These are phyloP conservation scores for Cyclophora punctaria DNA, from an alignment of 2,888 invertebrate genomes.

Conservation along the genomic window DNA sequence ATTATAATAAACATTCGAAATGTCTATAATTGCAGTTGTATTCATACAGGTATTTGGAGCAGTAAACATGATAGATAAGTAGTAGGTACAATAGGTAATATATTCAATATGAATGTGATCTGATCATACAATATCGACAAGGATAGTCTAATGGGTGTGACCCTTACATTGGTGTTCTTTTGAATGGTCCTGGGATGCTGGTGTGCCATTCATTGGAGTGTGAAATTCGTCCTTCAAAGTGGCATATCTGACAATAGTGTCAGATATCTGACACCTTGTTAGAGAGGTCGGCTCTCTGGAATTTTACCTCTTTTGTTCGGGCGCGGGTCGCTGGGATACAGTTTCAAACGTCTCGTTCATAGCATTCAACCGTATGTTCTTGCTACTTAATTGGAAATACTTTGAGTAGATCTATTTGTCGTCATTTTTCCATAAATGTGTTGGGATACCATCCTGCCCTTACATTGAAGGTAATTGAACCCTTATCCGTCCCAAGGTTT, in stretches of 20 bases:
- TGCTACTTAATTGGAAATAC: conserved; percentile 48
- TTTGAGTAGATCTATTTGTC: background rate
- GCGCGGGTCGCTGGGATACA: conserved; percentile 49
- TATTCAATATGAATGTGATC: too few relatives aligned
- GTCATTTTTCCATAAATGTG: too few relatives aligned
- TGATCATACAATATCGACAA: conserved; percentile 1
- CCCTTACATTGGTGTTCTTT: conserved; percentile 28
- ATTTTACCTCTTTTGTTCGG: conserved; percentile 55
- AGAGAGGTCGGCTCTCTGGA: conserved; percentile 51
- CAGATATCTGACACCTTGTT: conserved; percentile 69
- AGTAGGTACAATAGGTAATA: too few relatives aligned
- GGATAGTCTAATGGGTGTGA: conserved; percentile 30
- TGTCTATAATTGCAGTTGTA: too few relatives aligned
- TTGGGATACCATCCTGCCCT: too few relatives aligned
- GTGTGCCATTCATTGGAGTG: conserved; percentile 46
- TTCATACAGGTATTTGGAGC: too few relatives aligned
- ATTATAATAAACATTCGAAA: too few relatives aligned
- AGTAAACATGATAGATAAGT: too few relatives aligned
- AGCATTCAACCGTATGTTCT: conserved; percentile 38
- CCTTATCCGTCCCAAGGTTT: too few relatives aligned
- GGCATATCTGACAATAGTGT: conserved; percentile 58
- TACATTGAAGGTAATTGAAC: too few relatives aligned
- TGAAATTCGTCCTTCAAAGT: conserved; percentile 56
- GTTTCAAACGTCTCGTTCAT: conserved; percentile 46
- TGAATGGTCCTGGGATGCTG: conserved; percentile 23